A percentile compares a stretch with the other conserved stretches of the same genome.
phyloP scores from a whole-genome alignment of 92 coral and sea anemone species.

The Phymanthus crucifer region DNA sequence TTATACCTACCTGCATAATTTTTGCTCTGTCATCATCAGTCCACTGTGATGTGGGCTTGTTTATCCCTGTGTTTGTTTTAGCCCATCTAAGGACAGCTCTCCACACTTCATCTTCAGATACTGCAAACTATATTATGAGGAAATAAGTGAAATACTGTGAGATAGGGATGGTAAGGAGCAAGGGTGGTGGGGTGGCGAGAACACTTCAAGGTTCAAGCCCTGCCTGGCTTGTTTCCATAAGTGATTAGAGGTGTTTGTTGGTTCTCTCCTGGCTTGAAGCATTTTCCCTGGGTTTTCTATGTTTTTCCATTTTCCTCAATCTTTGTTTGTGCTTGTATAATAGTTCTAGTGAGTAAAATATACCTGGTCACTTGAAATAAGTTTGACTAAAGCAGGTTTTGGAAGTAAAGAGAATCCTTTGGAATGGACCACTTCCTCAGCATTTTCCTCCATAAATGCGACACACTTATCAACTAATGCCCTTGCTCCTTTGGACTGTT shows the following conservation, averaged over 20 bases:
- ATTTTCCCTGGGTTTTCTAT: too few species aligned
- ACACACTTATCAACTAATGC: conserved; percentile 79
- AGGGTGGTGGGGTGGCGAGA: too few species aligned
- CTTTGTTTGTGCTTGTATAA: background rate
- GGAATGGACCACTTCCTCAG: conserved; percentile 80
- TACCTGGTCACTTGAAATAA: conserved; percentile 97
- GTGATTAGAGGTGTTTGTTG: too few species aligned
- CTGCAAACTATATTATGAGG: conserved; percentile 66
- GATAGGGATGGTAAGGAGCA: too few species aligned
- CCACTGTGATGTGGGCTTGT: conserved; percentile 80
- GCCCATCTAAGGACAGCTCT: conserved; percentile 89
- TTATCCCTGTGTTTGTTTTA: conserved; percentile 65
- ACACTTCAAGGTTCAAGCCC: too few species aligned
- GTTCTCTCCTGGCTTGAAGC: too few species aligned
- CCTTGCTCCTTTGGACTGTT: conserved; percentile 58
- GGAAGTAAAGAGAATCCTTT: conserved; percentile 78
- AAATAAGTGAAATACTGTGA: too few species aligned
- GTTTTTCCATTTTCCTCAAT: background rate
- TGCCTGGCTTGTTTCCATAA: too few species aligned
- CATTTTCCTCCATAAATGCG: conserved; percentile 92
- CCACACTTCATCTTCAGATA: conserved; percentile 97
- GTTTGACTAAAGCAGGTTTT: conserved; percentile 81
- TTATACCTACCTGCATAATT: conserved; percentile 66
- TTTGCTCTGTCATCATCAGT: conserved; percentile 69
- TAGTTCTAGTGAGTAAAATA: background rate